These are phyloP conservation scores for Drosophila aff. DNA, from an alignment of 1,140 invertebrate genomes.

Conservation along the genomic window DNA sequence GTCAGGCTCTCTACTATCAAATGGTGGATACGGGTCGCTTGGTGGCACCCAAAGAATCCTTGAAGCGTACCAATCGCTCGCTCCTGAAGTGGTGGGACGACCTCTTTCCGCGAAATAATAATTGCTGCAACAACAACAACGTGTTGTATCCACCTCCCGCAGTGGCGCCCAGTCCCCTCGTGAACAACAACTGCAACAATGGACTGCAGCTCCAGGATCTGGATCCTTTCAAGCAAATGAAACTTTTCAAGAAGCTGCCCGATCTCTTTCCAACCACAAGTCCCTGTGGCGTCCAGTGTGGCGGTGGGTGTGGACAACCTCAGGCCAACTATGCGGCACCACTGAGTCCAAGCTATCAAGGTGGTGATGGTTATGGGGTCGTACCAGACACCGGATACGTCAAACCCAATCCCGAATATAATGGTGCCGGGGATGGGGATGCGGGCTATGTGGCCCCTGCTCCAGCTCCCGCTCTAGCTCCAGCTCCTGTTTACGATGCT, in stretches of 20 bases:
- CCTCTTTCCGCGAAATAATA: constrained; percentile 58
- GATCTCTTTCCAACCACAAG: constrained; percentile 55
- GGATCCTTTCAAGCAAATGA: constrained; percentile 71
- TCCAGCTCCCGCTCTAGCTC: constrained; percentile 19
- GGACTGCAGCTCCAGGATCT: constrained; percentile 48
- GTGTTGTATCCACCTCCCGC: constrained; percentile 13
- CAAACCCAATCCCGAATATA: constrained; percentile 50
- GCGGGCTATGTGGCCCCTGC: constrained; percentile 54
- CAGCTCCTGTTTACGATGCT: constrained; percentile 25
- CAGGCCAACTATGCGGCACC: constrained; percentile 42
- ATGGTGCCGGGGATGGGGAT: constrained; percentile 67
- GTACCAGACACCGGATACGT: constrained; percentile 15
- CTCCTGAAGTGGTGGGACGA: constrained; percentile 74
- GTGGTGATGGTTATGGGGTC: constrained; percentile 7
- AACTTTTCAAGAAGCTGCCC: constrained; percentile 67
- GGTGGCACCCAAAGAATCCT: constrained; percentile 58
- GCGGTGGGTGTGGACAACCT: constrained; percentile 29
- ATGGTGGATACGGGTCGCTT: constrained; percentile 54
- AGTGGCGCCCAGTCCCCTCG: not conserved
- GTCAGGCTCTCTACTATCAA: constrained; percentile 60
- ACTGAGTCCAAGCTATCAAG: constrained; percentile 24
- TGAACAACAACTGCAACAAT: constrained; percentile 45
- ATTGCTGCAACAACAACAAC: constrained; percentile 41
- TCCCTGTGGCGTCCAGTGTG: constrained; percentile 32
- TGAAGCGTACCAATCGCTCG: constrained; percentile 74